Conservation (phyloP, 1,140 invertebrate species). For the Drosophila tsacasi region DNA sequence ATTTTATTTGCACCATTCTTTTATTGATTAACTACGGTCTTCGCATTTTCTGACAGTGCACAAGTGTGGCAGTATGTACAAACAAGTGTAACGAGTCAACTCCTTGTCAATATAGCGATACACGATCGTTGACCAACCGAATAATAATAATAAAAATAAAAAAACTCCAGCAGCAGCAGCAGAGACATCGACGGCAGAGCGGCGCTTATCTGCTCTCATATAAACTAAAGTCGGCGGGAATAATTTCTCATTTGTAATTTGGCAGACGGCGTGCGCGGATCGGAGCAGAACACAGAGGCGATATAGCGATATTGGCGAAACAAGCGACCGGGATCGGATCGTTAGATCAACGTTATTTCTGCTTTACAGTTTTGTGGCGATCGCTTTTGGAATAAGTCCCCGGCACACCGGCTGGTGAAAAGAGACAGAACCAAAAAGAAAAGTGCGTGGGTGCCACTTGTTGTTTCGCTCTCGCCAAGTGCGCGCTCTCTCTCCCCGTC, state of each 20-base stretch:
- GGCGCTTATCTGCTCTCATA: conserved; percentile 83
- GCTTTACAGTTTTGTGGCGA: conserved; percentile 21
- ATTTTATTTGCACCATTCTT: conserved; percentile 5
- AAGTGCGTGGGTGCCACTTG: conserved; percentile 24
- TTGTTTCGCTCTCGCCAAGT: conserved; percentile 7
- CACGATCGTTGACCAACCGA: conserved; percentile 43
- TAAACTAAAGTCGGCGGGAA: conserved; percentile 82
- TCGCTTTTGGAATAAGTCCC: conserved; percentile 5
- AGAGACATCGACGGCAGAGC: conserved; percentile 22
- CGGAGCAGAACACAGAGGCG: conserved; percentile 47
- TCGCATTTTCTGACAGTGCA: conserved; percentile 15
- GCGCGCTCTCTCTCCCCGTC: not conserved
- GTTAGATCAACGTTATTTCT: conserved; percentile 34
- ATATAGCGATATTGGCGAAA: conserved; percentile 15
- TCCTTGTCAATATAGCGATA: conserved; percentile 48
- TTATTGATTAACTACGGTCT: not conserved
- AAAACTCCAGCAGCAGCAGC: conserved; percentile 47
- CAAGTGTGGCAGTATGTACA: conserved; percentile 16
- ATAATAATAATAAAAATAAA: conserved; percentile 44
- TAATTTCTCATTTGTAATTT: conserved; percentile 84
- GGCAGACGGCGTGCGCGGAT: conserved; percentile 73
- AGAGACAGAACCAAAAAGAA: not conserved
- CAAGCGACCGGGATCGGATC: conserved; percentile 41
- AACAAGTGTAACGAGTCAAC: conserved; percentile 43
- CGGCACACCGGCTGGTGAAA: conserved; percentile 2